Evolutionary conservation across 92 coral and sea anemone species (phyloP).

Genomic region (Paramuricea clavata): DNA sequence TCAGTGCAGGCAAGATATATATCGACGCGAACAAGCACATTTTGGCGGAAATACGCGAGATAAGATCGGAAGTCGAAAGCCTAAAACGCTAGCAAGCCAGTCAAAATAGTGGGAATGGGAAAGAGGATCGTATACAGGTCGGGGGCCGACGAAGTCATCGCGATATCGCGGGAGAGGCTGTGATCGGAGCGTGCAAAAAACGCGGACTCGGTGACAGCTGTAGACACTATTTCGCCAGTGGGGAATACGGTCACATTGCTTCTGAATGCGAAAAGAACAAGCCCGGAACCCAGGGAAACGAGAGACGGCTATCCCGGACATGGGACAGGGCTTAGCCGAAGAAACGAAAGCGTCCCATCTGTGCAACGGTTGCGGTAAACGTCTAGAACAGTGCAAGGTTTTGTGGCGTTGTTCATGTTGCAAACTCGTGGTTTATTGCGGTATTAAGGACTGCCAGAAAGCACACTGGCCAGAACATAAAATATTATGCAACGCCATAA

Average conservation of each 20-base stretch:
- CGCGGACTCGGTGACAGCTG: neutral
- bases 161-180: neutral
- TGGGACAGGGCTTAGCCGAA: conserved; percentile 13
- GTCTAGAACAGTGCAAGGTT: neutral
- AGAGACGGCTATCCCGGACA: conserved; percentile 2
- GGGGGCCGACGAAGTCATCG: neutral
- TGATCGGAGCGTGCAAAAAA: neutral
- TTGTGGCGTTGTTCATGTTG: neutral
- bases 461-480: neutral
- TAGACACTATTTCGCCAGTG: conserved; percentile 2
- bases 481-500: neutral
- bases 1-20: too few relatives aligned
- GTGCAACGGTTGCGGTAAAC: conserved; percentile 7
- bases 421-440: conserved; percentile 11
- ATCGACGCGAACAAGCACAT: neutral
- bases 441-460: neutral
- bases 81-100: conserved; percentile 51
- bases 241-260: conserved; percentile 2
- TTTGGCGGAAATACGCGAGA: conserved; percentile 52
- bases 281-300: conserved; percentile 9
- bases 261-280: neutral
- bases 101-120: neutral
- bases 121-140: neutral
- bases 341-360: neutral
- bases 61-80: conserved; percentile 61